Conservation (phyloP, 1,140 invertebrate species). For the Gryllus bimaculatus region DNA sequence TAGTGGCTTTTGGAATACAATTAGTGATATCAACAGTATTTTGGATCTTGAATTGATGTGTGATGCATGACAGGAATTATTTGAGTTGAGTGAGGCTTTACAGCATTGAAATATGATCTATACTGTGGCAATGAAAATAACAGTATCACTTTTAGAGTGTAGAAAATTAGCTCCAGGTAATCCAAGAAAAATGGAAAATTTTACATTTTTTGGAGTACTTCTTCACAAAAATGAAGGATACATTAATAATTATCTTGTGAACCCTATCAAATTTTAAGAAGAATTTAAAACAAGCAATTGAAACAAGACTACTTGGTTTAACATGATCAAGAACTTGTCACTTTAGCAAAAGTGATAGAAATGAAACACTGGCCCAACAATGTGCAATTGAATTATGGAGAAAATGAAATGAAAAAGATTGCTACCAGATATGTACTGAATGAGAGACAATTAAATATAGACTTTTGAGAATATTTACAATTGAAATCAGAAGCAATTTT, state of each 20-base stretch:
- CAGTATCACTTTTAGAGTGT: background rate
- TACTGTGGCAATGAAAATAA: background rate
- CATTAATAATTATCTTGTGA: background rate
- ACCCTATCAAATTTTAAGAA: background rate
- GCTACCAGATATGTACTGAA: background rate
- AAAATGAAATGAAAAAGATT: background rate
- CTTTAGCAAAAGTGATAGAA: background rate
- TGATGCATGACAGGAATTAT: background rate
- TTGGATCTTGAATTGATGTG: background rate
- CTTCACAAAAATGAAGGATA: too few species aligned
- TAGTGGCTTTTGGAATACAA: background rate
- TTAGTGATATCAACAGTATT: background rate
- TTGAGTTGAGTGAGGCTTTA: background rate
- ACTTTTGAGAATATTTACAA: background rate
- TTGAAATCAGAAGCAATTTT: background rate
- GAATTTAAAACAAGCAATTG: background rate
- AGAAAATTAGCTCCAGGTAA: background rate
- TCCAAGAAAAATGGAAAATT: background rate
- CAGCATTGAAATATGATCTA: background rate
- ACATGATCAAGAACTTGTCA: background rate
- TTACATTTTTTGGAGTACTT: too few species aligned
- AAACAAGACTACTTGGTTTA: background rate
- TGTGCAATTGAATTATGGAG: background rate
- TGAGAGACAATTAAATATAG: background rate
- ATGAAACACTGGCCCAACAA: background rate